Base-by-base conservation (phyloP, 2,888 invertebrate species). In the Oxycera nigricornis region DNA sequence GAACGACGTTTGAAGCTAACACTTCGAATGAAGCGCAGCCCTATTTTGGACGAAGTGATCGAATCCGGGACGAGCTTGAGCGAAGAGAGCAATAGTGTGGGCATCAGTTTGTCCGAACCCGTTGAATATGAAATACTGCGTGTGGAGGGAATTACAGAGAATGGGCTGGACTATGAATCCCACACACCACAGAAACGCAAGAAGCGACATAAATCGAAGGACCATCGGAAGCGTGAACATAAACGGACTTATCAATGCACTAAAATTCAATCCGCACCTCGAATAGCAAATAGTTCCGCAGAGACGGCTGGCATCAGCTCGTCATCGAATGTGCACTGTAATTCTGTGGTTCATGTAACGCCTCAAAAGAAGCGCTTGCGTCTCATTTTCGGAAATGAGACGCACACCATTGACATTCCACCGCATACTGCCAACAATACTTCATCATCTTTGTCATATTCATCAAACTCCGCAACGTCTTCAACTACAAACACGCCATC, bases 351-450 rank as follows among this genome's bases (percentile, higher is more conserved):
- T 24, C 80, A 80, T 65, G 88, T 89, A 78, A 88, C 90, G 81
- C 92, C 91, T 77, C 91, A 92, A 68, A 92, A 92, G 89, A 96
- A 95, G 86, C 90, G 95, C 81, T 88, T 96, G 83, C 90, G 94
- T 82, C 88, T 96, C 82, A 94, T 94, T 81, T 92, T 95, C 82
- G 95, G 95, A 79, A 94, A 94, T 84, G 95, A 95, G 85, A 92
- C 93, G 82, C 92, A 91, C 82, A 94, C 94, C 82, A 95, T 95
- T 83, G 92, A 95, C 88, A 90, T 95, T 87, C 94, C 95, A 85
- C 89, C 92, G 87, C 90, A 90, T 86, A 87, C 90, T 81, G 87
- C 88, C 82, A 88, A 88, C 85, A 87, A 87, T 86, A 22, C 62
- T 1, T 22, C 67, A 1, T 50, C 75, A 31, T 72, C 73, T 17